These are phyloP conservation scores for Hypomecis atomaria DNA, from an alignment of 2,888 invertebrate species.

Conservation along the genomic window DNA sequence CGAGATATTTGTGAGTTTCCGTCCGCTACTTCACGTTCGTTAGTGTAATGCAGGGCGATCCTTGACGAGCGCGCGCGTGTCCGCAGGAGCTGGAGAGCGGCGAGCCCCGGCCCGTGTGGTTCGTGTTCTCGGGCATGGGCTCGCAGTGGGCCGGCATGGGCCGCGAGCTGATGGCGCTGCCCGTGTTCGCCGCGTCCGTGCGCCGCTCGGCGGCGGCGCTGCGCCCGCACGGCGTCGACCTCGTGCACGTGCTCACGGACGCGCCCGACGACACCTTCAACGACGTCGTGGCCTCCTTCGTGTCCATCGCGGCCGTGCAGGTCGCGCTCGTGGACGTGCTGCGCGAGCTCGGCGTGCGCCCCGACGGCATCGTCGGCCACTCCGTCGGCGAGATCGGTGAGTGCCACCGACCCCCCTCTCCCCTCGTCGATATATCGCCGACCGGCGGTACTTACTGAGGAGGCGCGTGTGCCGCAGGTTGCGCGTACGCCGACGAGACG, in stretches of 20 bases:
- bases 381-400: conserved; percentile 94
- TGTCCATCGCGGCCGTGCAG: conserved; percentile 97
- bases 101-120: conserved; percentile 94
- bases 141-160: conserved; percentile 99
- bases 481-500: conserved; percentile 98
- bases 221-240: conserved; percentile 91
- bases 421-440: no score
- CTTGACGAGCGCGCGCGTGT: not conserved
- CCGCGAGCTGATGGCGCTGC: conserved; percentile 92
- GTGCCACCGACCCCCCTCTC: conserved; percentile 25
- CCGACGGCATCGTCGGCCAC: conserved; percentile 98
- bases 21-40: no score
- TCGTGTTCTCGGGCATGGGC: conserved; percentile 99
- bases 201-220: conserved; percentile 90
- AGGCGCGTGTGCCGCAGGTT: conserved; percentile 82
- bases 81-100: conserved; percentile 64
- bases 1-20: conserved; percentile 53
- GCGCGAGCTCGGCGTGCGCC: conserved; percentile 89
- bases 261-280: conserved; percentile 92
- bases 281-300: conserved; percentile 95
- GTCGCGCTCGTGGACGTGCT: conserved; percentile 97
- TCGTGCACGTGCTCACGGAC: conserved; percentile 91
- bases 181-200: conserved; percentile 92
- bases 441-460: not conserved
- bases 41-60: no score